Percentiles rank a stretch among this genome's conserved stretches.
Evolutionary conservation across 2,797 vertebrate genomes (phyloP).

Genomic region (Ceryle rudis): DNA sequence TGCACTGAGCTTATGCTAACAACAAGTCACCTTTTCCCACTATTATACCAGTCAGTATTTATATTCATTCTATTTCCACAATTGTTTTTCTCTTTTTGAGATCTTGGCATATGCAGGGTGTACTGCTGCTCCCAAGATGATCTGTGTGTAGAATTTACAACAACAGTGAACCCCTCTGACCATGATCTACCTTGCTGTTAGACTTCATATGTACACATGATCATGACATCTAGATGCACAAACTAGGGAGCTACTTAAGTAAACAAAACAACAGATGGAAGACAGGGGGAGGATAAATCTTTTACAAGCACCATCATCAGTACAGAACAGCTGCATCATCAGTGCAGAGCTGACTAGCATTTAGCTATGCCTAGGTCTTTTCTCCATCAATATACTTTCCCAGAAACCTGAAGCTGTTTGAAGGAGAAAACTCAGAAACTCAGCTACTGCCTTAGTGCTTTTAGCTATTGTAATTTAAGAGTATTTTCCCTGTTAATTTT

Average conservation of each 20-base stretch:
- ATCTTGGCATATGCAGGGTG: not conserved
- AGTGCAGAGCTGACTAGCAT: not conserved
- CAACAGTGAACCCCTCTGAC: not conserved
- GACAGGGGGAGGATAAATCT: not conserved
- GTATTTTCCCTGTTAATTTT: not conserved
- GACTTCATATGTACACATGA: not conserved
- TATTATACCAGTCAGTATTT: not conserved
- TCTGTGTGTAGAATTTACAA: not conserved
- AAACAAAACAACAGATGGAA: not conserved
- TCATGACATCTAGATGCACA: not conserved
- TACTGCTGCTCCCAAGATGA: not conserved
- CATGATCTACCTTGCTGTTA: not conserved
- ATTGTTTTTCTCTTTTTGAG: not conserved
- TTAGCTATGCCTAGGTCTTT: not conserved
- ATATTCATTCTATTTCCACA: not conserved
- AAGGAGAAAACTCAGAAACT: not conserved
- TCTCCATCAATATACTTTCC: not conserved
- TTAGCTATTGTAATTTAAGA: not conserved
- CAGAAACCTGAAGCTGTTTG: not conserved
- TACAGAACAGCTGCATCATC: not conserved
- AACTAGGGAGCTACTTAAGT: not conserved
- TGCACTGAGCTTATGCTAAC: not conserved
- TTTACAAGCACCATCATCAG: not conserved
- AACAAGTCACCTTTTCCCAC: not conserved
- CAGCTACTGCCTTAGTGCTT: not conserved